Evolutionary conservation across 1,140 invertebrate species (phyloP), one percentile per base, ranked within the genome.

Genomic region (Scaptomyza montana): DNA sequence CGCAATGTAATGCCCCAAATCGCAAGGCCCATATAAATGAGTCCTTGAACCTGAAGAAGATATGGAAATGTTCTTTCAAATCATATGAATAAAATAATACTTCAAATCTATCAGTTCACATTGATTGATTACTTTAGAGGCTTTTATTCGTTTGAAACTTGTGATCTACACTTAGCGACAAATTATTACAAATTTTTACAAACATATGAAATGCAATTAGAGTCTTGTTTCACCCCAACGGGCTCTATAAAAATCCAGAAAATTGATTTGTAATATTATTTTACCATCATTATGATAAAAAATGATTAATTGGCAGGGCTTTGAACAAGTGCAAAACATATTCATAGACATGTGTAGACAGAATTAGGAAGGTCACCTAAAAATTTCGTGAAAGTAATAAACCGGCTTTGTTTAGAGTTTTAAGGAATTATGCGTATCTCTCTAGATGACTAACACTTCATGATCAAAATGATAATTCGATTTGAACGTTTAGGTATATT

Each of bases 1-100:
- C 66, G 46, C 28, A 65, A 43, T 7, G 89, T 87, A 10, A 90
- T 77, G 13, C 90, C 90, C 85, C 90, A 91, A 64, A 91, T 70
- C 25, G 85, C 45, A 10, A 91, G 54, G 1, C 71, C 85, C 47
- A 91, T 47, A 51, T 91, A 91, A 2, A 62, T 25, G 13, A 77
- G 13, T 19, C 90, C 90, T 74, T 91, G 85, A 5, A 47, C 60
- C 90, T 91, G 21, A 25, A 33, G 30, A 33, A 4, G 5, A 7
- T 7, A 21, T 19, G 1, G 1, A 36, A 36, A 8, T 36, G 33
- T 36, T 36, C 1, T 36, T 36, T 36, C 6, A 8, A 36, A 36
- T 36, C 33, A 36, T 8, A 36, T 9, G 33, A 36, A 9, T 12
- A 12, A 41, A 41, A 41, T 12, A 41, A 41, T 41, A 41, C 3